Base-by-base conservation (phyloP, 2,797 vertebrate genomes). In the Gallinago nigripennis region DNA sequence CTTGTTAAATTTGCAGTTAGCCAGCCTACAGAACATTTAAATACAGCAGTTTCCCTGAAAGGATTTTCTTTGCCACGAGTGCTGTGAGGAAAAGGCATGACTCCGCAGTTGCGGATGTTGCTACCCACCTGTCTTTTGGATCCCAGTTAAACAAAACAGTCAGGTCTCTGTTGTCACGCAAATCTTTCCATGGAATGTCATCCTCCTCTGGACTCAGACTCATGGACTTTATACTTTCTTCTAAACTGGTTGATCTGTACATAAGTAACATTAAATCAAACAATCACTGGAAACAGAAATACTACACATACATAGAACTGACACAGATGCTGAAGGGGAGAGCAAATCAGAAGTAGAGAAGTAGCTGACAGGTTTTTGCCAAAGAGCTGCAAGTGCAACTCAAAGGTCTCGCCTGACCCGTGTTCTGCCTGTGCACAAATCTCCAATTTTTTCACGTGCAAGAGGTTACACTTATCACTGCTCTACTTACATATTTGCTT, bases 211-310 rank as follows among this genome's bases (percentile, higher is more conserved):
- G 98, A 96, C 96, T 99, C 94, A 99, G 96, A 96, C 98, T 98
- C 99, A 99, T 99, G 94, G 99, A 98, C 97, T 99, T 99, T 96
- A 99, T 98, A 88, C 98, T 99, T 96, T 99, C 99, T 98, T 99
- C 99, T 98, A 99, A 98, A 96, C 98, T 99, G 87, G 98, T 97
- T 71, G 98, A 98, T 97, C 99, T 99, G 63, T 35, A 86, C 1
- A 19, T 3, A 75, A 83, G 61, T 21, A 65, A 43, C 51, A 25
- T 54, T 28, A 41, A 45, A 90, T 54, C 64, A 77, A 90, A 70
- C 12, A n/a, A 83, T n/a, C 30, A 14, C 16, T 65, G 20, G 45
- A 68, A 80, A 79, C 2, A 21, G 69, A 31, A 37, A 5, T 0
- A 12, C 12, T 51, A 61, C 46, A 56, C 24, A 2, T 2, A 30